phyloP scores from a whole-genome alignment of 2,888 invertebrate genomes.

The Myopa tessellatipennis region DNA sequence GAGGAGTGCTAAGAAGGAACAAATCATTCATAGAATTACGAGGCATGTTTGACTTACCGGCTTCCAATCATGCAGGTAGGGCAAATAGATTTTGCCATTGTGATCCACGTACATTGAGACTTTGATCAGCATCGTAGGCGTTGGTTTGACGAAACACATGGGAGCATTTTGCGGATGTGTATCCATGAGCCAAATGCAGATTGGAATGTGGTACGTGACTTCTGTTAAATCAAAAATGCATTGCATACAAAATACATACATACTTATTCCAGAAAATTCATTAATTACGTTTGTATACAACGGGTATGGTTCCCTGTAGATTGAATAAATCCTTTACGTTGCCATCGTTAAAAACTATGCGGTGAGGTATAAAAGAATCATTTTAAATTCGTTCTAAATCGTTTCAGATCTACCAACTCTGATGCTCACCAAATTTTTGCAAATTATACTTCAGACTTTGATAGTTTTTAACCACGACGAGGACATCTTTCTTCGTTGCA shows the following conservation, averaged over 20 bases:
- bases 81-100: constrained; percentile 95
- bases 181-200: constrained; percentile 96
- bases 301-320: constrained; percentile 92
- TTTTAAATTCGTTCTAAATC: background rate
- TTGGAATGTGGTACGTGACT: constrained; percentile 92
- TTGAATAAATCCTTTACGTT: constrained; percentile 82
- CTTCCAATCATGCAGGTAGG: constrained; percentile 96
- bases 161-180: constrained; percentile 98
- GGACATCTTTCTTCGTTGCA: constrained; percentile 75
- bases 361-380: constrained; percentile 11
- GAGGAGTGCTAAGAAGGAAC: constrained; percentile 72
- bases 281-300: constrained; percentile 81
- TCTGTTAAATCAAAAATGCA: constrained; percentile 68
- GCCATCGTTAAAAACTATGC: constrained; percentile 89
- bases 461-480: constrained; percentile 75
- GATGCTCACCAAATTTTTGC: constrained; percentile 77
- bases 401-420: background rate
- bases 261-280: background rate
- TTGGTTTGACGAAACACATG: constrained; percentile 94
- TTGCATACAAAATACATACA: background rate
- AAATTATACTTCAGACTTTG: constrained; percentile 74
- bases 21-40: background rate
- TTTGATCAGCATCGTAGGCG: constrained; percentile 94
- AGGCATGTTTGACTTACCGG: constrained; percentile 69
- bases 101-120: constrained; percentile 94